Conservation (phyloP, 2,113 vertebrate genomes). For the Eurypyga helias region DNA sequence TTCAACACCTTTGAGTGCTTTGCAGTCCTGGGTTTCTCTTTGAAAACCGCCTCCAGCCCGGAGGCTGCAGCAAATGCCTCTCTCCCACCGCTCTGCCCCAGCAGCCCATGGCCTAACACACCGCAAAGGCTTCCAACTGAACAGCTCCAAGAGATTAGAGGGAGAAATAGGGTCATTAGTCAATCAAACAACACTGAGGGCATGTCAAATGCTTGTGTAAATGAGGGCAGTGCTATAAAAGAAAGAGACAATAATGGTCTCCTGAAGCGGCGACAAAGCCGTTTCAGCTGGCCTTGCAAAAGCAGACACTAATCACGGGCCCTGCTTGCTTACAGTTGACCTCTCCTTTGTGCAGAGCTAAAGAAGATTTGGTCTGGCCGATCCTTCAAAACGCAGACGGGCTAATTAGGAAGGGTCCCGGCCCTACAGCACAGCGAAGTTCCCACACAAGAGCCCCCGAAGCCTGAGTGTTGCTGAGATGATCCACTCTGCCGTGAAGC, state of each 20-base stretch:
- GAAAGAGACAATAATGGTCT: not conserved
- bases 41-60: not conserved
- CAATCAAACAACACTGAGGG: not conserved
- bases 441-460: not conserved
- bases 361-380: not conserved
- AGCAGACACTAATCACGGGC: not conserved
- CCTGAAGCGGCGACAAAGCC: not conserved
- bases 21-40: rapidly evolving
- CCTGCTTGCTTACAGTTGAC: not conserved
- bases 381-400: not conserved
- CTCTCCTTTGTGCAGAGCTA: not conserved
- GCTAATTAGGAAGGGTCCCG: not conserved
- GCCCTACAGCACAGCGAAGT: not conserved
- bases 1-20: rapidly evolving
- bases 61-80: not conserved
- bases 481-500: not conserved
- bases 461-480: not conserved
- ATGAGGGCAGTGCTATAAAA: not conserved
- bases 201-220: not conserved
- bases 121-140: not conserved
- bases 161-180: not conserved
- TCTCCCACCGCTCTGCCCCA: not conserved
- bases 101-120: not conserved
- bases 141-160: not conserved
- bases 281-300: not conserved